A percentile compares a stretch with the other conserved stretches of the same genome.
Evolutionary conservation across 2,113 vertebrate genomes (phyloP).

Genomic region (Oryzias curvinotus): DNA sequence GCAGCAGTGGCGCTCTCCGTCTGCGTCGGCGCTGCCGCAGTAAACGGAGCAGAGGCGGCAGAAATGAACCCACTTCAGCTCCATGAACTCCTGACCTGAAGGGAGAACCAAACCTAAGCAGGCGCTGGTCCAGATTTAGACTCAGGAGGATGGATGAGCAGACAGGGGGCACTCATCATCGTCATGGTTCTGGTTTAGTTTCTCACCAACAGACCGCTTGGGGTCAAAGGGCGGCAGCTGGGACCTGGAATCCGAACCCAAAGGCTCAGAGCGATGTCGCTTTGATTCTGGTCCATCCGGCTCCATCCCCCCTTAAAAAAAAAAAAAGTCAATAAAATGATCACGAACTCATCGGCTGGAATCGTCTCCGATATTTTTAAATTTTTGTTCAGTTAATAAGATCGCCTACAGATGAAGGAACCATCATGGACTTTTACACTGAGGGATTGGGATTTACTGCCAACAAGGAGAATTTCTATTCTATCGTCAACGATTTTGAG

Average conservation of each 20-base stretch:
- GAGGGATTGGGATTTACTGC: too few relatives aligned
- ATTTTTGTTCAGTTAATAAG: too few relatives aligned
- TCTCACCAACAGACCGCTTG: conserved; percentile 67
- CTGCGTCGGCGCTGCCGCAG: conserved; percentile 25
- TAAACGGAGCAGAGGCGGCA: conserved; percentile 68
- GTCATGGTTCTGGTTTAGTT: too few relatives aligned
- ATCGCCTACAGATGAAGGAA: too few relatives aligned
- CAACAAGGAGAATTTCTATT: too few relatives aligned
- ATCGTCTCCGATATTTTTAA: too few relatives aligned
- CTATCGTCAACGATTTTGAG: too few relatives aligned
- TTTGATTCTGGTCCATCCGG: conserved; percentile 38
- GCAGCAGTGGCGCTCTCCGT: conserved; percentile 47
- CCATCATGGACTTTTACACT: too few relatives aligned
- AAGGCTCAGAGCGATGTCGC: conserved; percentile 46
- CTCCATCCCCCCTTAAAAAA: conserved; percentile 6
- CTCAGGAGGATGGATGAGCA: neutral
- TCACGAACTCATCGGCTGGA: too few relatives aligned
- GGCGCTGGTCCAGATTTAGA: too few relatives aligned
- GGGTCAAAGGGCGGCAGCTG: conserved; percentile 62
- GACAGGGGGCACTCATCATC: neutral
- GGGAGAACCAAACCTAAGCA: neutral
- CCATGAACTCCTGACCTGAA: conserved; percentile 74
- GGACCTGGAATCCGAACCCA: conserved; percentile 12
- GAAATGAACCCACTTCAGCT: conserved; percentile 72
- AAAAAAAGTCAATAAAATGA: too few relatives aligned